Evolutionary conservation across 2,797 vertebrate species (phyloP), one percentile per base, ranked within the genome.

Genomic region (Ceyx erithaca): DNA sequence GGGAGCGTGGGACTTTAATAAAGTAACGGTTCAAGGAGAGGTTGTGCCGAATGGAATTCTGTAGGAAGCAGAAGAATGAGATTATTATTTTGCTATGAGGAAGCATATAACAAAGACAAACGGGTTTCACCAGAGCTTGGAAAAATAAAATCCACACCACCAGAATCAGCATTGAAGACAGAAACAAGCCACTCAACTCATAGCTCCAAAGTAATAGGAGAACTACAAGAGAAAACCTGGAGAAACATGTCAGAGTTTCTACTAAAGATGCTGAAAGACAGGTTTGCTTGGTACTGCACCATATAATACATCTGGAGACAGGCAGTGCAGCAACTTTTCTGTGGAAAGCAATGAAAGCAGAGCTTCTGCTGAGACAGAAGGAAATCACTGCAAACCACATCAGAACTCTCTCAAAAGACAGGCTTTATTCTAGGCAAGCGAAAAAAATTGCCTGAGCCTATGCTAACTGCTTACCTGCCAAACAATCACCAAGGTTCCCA

Each of bases 21-120:
- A 99, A 99, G 97, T 99, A 99, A 78, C 99, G 99, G 97, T 99
- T 99, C 96, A 99, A 97, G 59, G 99, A 99, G 85, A 99, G 98
- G 97, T 99, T 99, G 98, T 99, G 99, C 84, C 99, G 98, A 97
- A 99, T 99, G 35, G 99, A 99, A 96, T 99, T 99, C 99, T 99
- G 97, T 22, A 84, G 91, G 83, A 83, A 94, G 73, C 45, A 94
- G 70, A 96, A 66, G 70, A 11, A 87, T 8, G 31, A 75, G 55
- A 20, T 33, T 14, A 55, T 94, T 93, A 95, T 57, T 75, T 78
- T 64, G 43, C 26, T 13, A 30, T 2, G 35, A 79, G 83, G 73
- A 92, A 73, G 12, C 14, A 15, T 4, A 5, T 35, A 85, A 76
- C 55, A 76, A 71, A 67, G 78, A 72, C 4, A 1, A 69, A 76